Evolutionary conservation across 2,113 vertebrate genomes (phyloP), one percentile per base, ranked within the genome.

Genomic region (Cinclus mexicanus): DNA sequence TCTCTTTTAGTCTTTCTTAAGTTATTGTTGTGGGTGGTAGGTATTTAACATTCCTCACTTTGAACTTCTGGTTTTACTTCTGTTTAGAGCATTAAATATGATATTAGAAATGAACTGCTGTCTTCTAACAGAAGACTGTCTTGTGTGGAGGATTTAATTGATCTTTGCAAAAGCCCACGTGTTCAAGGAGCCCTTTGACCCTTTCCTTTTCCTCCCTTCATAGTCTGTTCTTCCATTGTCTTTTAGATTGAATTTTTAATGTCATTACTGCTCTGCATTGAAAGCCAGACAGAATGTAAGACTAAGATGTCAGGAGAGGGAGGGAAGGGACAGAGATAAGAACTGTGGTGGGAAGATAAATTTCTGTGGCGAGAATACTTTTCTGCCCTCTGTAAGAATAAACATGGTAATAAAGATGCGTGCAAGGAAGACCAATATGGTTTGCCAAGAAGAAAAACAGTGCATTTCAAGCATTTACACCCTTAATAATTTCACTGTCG

Each of bases 181-280:
- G 87, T 90, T 96, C 83, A 77, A 49, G 44, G 64, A 94, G 75
- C 81, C 86, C 33, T 96, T 93, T 94, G 90, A 89, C 94, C 77
- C n/a, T 79, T 75, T 72, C 28, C 22, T 82, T 88, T 87, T 59
- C 47, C 44, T 90, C 49, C 29, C 17, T 65, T 65, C 72, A 69
- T 81, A 87, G 24, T 94, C 67, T 0, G 0, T 86, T 93, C 61
- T 97, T 95, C 97, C 94, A 96, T 98, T 98, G 98, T 98, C 97
- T 98, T 98, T 95, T 97, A 98, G 98, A 98, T 98, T 97, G 98
- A 97, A 96, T 97, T 97, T 97, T 95, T 98, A 98, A 98, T 98
- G 98, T 98, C 98, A 98, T 98, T 98, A 97, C 95, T 97, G 82
- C 67, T 95, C 95, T 97, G 97, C 91, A 76, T 88, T 97, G 94